These are phyloP conservation scores for Gonatopus flavifemur DNA, from an alignment of 1,140 invertebrate genomes.

Conservation along the genomic window DNA sequence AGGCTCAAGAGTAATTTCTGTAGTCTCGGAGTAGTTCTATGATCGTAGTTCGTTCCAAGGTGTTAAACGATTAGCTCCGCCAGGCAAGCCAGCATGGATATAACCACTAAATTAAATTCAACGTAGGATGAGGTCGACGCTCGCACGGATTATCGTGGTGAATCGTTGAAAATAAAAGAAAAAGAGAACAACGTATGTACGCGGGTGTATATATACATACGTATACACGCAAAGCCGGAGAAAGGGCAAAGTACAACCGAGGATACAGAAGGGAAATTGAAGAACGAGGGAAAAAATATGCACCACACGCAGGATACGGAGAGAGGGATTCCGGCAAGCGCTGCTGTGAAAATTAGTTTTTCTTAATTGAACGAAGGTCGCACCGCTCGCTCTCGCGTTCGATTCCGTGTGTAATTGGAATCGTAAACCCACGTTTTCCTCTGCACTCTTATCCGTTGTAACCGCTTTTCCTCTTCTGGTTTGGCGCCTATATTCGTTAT, in stretches of 20 bases:
- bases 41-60: constrained; percentile 17
- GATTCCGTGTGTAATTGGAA: no score
- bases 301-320: constrained; percentile 3
- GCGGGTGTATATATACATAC: neutral
- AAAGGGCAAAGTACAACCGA: no score
- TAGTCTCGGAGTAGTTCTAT: no score
- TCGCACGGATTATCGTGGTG: constrained; percentile 18
- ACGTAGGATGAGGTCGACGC: constrained; percentile 15
- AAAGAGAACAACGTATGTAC: neutral
- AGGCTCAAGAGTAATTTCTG: no score
- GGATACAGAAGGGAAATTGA: neutral
- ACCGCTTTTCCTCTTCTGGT: no score
- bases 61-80: constrained; percentile 40
- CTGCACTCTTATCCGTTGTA: neutral
- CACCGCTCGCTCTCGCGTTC: constrained; percentile 33
- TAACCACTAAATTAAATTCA: constrained; percentile 49
- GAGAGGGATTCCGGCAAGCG: constrained; percentile 8
- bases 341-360: constrained; percentile 45
- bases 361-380: constrained; percentile 42
- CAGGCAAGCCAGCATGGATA: constrained; percentile 26
- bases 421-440: constrained; percentile 26
- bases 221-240: neutral
- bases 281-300: neutral
- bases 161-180: constrained; percentile 1
- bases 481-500: no score